These are phyloP conservation scores for Drosophila buzzatii DNA, from an alignment of 2,888 invertebrate species.

Conservation along the genomic window DNA sequence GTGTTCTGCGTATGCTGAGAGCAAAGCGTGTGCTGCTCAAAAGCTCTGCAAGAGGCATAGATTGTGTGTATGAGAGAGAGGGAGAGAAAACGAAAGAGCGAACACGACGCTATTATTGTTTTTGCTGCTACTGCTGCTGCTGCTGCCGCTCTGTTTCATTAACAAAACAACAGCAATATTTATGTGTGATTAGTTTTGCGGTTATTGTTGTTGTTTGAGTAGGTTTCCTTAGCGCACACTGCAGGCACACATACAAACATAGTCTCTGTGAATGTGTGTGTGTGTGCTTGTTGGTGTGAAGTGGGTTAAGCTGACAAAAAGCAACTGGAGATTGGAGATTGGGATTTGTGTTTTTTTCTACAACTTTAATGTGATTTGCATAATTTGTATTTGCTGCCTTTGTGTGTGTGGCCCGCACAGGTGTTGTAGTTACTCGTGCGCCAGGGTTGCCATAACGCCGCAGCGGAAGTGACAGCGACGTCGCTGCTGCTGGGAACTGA, in stretches of 20 bases:
- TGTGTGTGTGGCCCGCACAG: conserved; percentile 54
- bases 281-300: conserved; percentile 57
- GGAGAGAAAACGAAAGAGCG: conserved; percentile 15
- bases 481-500: neutral
- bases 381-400: conserved; percentile 50
- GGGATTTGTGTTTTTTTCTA: conserved; percentile 34
- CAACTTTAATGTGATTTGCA: conserved; percentile 71
- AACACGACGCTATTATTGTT: conserved; percentile 18
- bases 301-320: conserved; percentile 74
- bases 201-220: conserved; percentile 31
- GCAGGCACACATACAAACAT: conserved; percentile 42
- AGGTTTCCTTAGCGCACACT: conserved; percentile 55
- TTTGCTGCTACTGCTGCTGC: conserved; percentile 49
- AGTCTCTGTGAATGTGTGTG: conserved; percentile 9
- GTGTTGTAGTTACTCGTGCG: conserved; percentile 56
- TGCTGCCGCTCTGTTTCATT: conserved; percentile 70
- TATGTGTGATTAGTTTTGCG: conserved; percentile 69
- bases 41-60: conserved; percentile 8
- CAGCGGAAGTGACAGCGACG: conserved; percentile 53
- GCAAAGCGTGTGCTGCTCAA: conserved; percentile 27
- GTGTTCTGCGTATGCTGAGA: conserved; percentile 23
- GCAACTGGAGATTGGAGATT: conserved; percentile 63
- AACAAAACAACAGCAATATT: conserved; percentile 73
- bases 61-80: neutral
- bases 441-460: conserved; percentile 45